A percentile compares a stretch with the other conserved stretches of the same genome.
These are phyloP conservation scores for Copidosoma aretas DNA, from an alignment of 2,888 invertebrate species.

Conservation along the genomic window DNA sequence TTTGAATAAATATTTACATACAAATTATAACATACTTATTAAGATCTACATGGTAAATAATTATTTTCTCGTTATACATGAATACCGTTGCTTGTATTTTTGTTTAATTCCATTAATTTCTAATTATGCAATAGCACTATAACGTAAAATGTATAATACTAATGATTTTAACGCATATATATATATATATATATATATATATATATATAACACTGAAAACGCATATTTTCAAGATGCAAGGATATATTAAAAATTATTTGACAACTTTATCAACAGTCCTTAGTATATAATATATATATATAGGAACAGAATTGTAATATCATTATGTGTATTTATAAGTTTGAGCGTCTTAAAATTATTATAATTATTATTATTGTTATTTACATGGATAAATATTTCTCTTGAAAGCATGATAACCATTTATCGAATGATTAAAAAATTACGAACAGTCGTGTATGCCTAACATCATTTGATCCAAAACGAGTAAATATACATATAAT, in stretches of 20 bases:
- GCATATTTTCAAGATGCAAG: background rate
- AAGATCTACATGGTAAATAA: background rate
- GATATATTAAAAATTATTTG: background rate
- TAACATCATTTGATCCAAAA: too few species aligned
- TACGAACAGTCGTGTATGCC: too few species aligned
- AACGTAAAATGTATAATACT: background rate
- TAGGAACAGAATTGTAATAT: background rate
- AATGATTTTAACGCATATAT: background rate
- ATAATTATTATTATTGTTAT: background rate
- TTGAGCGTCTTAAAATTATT: background rate
- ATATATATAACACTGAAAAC: background rate
- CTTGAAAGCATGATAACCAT: too few species aligned
- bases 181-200: background rate
- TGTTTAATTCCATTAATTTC: background rate
- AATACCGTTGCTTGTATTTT: background rate
- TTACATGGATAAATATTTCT: too few species aligned
- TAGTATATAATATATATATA: conserved; percentile 2
- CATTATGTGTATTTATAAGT: background rate
- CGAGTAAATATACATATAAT: too few species aligned
- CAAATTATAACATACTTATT: conserved; percentile 24
- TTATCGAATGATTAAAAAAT: too few species aligned
- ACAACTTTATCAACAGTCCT: background rate
- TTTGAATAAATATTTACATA: conserved; percentile 10
- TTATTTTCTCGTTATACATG: background rate
- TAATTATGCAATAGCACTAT: background rate